Evolutionary conservation across 2,113 vertebrate genomes (phyloP).

Genomic region (Scytalopus superciliaris): DNA sequence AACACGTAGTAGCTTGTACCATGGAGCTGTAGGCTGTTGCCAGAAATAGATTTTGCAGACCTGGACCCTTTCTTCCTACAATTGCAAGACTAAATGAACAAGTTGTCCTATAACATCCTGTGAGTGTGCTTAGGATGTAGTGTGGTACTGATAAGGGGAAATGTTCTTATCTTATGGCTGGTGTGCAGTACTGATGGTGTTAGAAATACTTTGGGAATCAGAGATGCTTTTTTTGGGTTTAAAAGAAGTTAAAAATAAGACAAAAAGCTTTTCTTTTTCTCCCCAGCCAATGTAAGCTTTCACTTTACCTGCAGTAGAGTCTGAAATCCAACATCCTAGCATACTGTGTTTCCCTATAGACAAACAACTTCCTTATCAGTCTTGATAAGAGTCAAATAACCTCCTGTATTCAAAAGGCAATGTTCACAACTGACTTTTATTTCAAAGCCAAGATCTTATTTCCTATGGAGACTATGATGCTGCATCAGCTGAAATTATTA

Average conservation of each 20-base stretch:
- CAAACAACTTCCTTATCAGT: slow-evolving; percentile 12
- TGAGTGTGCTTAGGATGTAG: background rate
- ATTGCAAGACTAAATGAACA: background rate
- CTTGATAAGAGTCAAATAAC: slow-evolving; percentile 9
- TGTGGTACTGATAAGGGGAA: background rate
- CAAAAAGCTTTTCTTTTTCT: background rate
- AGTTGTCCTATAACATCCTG: background rate
- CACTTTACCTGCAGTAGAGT: background rate
- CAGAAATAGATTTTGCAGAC: background rate
- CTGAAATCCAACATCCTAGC: background rate
- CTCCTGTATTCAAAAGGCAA: background rate
- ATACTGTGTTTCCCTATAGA: background rate
- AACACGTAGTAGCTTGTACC: background rate
- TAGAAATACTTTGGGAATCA: background rate
- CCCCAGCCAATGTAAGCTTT: background rate
- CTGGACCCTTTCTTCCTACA: background rate
- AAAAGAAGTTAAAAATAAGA: background rate
- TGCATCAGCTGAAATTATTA: background rate
- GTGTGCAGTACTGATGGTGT: background rate
- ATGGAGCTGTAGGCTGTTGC: background rate
- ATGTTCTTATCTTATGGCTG: background rate
- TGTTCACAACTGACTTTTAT: background rate
- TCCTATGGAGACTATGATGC: background rate
- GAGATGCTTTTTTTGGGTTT: background rate
- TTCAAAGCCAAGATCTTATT: slow-evolving; percentile 5